Base-by-base conservation (phyloP, 2,797 vertebrate species). In the Xyrichtys novacula region DNA sequence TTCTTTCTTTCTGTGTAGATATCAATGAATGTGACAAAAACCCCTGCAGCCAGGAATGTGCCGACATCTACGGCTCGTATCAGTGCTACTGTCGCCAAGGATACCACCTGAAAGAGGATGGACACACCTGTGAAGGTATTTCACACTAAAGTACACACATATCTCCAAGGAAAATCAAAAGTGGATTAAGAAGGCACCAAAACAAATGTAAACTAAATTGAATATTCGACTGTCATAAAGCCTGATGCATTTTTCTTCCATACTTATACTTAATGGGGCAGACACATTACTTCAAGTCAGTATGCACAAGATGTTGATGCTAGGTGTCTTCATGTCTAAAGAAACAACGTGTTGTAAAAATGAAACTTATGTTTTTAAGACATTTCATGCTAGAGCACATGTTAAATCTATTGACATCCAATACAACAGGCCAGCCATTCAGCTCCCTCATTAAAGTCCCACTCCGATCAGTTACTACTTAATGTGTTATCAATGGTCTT, bases 41-140 rank as follows among this genome's bases (percentile, higher is more conserved):
- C 29, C 96, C 95, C 23, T 99, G 97, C 85, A 95, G 95, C 90
- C 97, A 99, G 85, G 96, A 98, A 63, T 99, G 97, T 8, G 96
- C 96, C 84, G 98, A 99, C 55, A 94, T 97, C 65, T 96, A 98
- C 0, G 96, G 97, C 42, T 98, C 97, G 31, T 99, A 97, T 73
- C 97, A 98, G 83, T 99, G 97, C 72, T 98, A 98, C 91, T 99
- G 97, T 79, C 95, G 95, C 54, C 93, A 96, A 75, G 97, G 97
- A 7, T 98, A 96, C 90, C 95, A 94, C 90, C 91, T 99, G 74
- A 95, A 94, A 4, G 96, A 97, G 67, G 97, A 99, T 0, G 94
- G 96, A 3, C 95, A 95, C 62, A 93, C 95, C 26, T 98, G 97
- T 88, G 95, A 94, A 95, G 97, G 97, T 98, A 79, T 12, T 38